Evolutionary conservation across 2,888 invertebrate species (phyloP).

Genomic region (Tetrapedia diversipes): DNA sequence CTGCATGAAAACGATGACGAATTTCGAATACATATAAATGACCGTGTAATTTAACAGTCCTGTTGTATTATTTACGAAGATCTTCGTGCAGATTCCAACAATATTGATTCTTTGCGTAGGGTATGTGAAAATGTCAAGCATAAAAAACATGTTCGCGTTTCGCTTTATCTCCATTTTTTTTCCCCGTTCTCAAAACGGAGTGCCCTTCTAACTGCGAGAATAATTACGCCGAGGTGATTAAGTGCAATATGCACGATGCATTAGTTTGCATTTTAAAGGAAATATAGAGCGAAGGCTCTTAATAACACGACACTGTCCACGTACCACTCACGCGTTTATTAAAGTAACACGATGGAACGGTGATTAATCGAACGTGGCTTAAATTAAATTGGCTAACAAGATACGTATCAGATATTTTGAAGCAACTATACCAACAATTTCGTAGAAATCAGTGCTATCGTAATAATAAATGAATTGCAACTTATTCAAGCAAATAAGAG

Average conservation of each 20-base stretch:
- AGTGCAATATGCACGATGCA: slow-evolving; percentile 16
- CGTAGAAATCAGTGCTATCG: no score
- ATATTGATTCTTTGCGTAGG: neutral
- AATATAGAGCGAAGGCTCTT: neutral
- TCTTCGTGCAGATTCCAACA: neutral
- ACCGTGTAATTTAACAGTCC: neutral
- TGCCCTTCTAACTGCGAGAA: slow-evolving; percentile 1
- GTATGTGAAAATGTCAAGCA: slow-evolving; percentile 9
- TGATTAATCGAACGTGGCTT: no score
- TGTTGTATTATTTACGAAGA: slow-evolving; percentile 1
- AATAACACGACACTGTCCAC: neutral
- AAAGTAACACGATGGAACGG: no score
- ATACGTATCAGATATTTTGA: no score
- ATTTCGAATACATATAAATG: neutral
- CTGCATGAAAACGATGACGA: neutral
- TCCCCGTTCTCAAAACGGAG: neutral
- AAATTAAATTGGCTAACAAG: no score
- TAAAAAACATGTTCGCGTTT: slow-evolving; percentile 8
- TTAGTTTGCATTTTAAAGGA: slow-evolving; percentile 30
- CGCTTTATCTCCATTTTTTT: slow-evolving; percentile 3
- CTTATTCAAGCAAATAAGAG: no score
- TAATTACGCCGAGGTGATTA: slow-evolving; percentile 14
- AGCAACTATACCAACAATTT: no score
- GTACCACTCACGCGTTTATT: neutral
- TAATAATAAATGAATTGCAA: no score